Evolutionary conservation across 2,888 invertebrate species (phyloP).

Genomic region (Sinopyrophorus schimmeli): DNA sequence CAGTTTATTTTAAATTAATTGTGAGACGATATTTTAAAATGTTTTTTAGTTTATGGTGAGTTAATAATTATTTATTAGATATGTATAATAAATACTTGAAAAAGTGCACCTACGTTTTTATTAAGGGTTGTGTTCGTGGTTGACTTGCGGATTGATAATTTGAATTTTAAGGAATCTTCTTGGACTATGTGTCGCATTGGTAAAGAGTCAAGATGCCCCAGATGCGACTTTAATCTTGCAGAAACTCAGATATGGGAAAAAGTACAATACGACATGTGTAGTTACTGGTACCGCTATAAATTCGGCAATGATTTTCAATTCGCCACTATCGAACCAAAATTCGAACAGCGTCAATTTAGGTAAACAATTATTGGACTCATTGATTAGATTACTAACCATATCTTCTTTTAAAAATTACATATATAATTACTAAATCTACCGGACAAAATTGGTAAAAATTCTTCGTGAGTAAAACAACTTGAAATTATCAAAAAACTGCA

Average conservation of each 20-base stretch:
- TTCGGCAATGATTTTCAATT: slow-evolving; percentile 13
- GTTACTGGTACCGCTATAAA: not conserved
- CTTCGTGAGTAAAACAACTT: too few species aligned
- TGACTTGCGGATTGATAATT: too few species aligned
- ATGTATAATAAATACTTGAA: not conserved
- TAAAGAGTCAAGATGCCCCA: not conserved
- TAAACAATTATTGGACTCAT: too few species aligned
- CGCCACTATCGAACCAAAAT: too few species aligned
- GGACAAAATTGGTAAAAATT: too few species aligned
- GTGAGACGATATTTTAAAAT: not conserved
- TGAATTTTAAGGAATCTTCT: not conserved
- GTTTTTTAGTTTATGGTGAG: too few species aligned
- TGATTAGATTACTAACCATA: too few species aligned
- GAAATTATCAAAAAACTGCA: too few species aligned
- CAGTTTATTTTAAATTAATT: not conserved
- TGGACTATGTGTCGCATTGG: not conserved
- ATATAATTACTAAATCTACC: too few species aligned
- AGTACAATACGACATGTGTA: slow-evolving; percentile 4
- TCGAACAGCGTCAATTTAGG: too few species aligned
- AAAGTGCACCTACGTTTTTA: not conserved
- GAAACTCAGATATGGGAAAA: not conserved
- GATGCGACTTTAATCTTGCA: slow-evolving; percentile 3
- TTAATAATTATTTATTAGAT: slow-evolving; percentile 6
- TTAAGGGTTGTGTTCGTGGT: too few species aligned
- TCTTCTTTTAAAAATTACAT: too few species aligned